Conservation (phyloP, 30 jellyfish, hydroid and myxozoan genomes). For the Hydractinia symbiolongicarpus region DNA sequence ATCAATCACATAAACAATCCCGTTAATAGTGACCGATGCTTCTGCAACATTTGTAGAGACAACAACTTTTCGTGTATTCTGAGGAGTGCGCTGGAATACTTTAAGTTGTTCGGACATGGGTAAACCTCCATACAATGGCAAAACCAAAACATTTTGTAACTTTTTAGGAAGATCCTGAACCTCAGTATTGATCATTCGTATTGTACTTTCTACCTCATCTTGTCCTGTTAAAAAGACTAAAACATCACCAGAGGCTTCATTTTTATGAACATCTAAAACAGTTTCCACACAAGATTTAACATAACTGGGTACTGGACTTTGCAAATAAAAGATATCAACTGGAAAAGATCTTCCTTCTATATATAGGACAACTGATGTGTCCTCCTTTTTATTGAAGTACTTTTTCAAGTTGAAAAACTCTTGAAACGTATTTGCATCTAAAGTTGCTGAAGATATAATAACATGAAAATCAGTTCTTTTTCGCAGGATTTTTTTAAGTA, state of each 20-base stretch:
- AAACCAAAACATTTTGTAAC: conserved; percentile 45
- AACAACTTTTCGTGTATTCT: conserved; percentile 78
- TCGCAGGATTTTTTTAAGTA: conserved; percentile 74
- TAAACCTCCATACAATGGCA: conserved; percentile 88
- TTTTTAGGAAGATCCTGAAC: conserved; percentile 22
- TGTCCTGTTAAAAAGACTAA: conserved; percentile 97
- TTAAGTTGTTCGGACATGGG: conserved; percentile 91
- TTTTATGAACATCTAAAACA: conserved; percentile 70
- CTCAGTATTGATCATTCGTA: conserved; percentile 49
- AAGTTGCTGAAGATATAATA: conserved; percentile 92
- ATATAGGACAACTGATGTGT: conserved; percentile 56
- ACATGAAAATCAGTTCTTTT: conserved; percentile 73
- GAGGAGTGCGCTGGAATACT: conserved; percentile 91
- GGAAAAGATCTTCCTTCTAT: conserved; percentile 93
- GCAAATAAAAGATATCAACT: conserved; percentile 74
- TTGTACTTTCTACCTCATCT: conserved; percentile 68
- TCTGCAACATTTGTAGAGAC: conserved; percentile 97
- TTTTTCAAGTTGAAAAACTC: conserved; percentile 32
- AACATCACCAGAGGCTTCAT: conserved; percentile 84
- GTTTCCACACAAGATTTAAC: conserved; percentile 77
- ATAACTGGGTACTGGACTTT: conserved; percentile 83
- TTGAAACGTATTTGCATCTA: conserved; percentile 50
- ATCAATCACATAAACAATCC: conserved; percentile 89
- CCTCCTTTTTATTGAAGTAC: conserved; percentile 31
- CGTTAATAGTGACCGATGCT: conserved; percentile 92